Evolutionary conservation across 2,888 invertebrate genomes (phyloP), one percentile per base, ranked within the genome.

Genomic region (Periphyllus acericola): DNA sequence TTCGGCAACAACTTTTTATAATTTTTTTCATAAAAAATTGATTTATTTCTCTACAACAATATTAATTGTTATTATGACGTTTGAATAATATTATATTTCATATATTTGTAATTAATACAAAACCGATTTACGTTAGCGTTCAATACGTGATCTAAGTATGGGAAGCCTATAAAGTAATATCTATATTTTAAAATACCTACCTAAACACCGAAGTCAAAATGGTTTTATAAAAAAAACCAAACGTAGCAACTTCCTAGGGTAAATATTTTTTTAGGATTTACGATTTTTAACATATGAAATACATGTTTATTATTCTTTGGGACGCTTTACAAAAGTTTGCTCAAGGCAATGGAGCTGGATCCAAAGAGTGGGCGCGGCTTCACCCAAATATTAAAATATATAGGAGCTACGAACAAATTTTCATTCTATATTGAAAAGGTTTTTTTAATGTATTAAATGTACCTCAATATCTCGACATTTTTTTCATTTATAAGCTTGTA

Each of bases 1-100:
- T 94, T 94, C 94, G 94, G 94, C 94, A 94, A 89, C n/a, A 89
- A 89, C 88, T 90, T 91, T 92, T 91, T 90, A 25, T n/a, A n/a
- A n/a, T n/a, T 29, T 89, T 89, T 79, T 89, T 71, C 89, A 81
- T 60, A 55, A 25, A 21, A 3, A 21, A 8, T 3, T 25, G 5
- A 14, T 11, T 14, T 29, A 9, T 55, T 55, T 78, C 21, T 1
- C 8, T 46, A 25, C 25, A 60, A 25, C 9, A 21, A 60, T 60
- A 60, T 60, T 60, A 60, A 36, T 36, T 46, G 1, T 52, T 60
- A 21, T 60, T 21, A 25, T 25, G 6, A 21, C 21, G 25, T 6
- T 6, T 60, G 25, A 60, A 60, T 60, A 60, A 3, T 46, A 46
- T 46, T 46, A 46, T 46, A 46, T 11, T 46, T 46, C 46, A 46